Evolutionary conservation across 2,113 vertebrate species (phyloP), one percentile per base, ranked within the genome.

Genomic region (Odontophorus gujanensis): DNA sequence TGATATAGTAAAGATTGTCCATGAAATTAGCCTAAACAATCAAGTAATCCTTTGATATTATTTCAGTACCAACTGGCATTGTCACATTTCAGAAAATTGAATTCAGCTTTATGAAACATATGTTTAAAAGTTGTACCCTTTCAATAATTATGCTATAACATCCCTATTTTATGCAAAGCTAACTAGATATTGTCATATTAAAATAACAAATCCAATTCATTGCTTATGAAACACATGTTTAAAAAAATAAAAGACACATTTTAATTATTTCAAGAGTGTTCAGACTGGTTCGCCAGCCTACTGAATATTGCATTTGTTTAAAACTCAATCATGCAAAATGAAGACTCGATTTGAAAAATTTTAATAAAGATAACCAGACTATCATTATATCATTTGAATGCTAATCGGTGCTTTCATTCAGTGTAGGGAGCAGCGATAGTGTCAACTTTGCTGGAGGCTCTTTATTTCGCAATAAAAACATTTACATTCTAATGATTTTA

Each of bases 401-500:
- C 99, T 99, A 99, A 99, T 99, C 98, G 98, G 97, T 96, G 96
- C 98, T 98, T 99, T 98, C 98, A 99, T 99, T 98, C 98, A 98
- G 98, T 93, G 92, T 97, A 96, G 96, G 98, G 98, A 97, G 97
- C 97, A 96, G 92, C 95, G 99, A 99, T 99, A 98, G 98, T 99
- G 99, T 99, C 99, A 99, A 97, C 98, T 98, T 98, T 98, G 98
- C 99, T 99, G 97, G 98, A 98, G 99, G 98, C 99, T 99, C 98
- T 99, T 98, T 99, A 99, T 99, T 99, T 99, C 85, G 98, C 99
- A 99, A 99, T 99, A 99, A 99, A 98, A 99, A 99, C 99, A 99
- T 99, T 99, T 99, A 99, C 99, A 99, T 99, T 99, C 99, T 99
- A 99, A 99, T 99, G 99, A 99, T 99, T 99, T 99, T 99, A 99